Evolutionary conservation across 2,797 vertebrate genomes (phyloP).

Genomic region (Trachops cirrhosus): DNA sequence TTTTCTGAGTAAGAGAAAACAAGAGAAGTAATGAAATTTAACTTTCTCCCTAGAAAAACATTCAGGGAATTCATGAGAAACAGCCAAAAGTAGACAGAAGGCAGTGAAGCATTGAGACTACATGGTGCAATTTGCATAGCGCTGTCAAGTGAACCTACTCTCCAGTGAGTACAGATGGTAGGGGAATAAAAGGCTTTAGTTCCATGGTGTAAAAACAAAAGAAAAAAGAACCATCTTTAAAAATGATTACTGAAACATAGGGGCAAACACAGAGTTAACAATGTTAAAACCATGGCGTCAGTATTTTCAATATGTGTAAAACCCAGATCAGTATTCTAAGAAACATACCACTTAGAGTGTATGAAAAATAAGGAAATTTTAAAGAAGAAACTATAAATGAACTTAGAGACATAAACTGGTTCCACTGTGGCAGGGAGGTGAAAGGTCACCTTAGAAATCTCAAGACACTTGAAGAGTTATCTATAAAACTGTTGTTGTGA

Average conservation of each 20-base stretch:
- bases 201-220: neutral
- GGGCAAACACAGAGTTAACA: neutral
- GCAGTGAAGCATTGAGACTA: neutral
- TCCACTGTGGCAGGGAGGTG: neutral
- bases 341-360: neutral
- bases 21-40: constrained; percentile 6
- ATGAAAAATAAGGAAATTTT: neutral
- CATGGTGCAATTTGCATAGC: neutral
- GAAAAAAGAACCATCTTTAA: neutral
- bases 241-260: neutral
- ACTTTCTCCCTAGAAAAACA: neutral
- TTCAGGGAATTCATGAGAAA: neutral
- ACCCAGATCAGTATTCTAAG: neutral
- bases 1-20: neutral
- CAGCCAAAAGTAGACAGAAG: neutral
- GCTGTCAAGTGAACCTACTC: neutral
- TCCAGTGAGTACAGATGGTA: neutral
- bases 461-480: neutral
- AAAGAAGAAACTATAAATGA: neutral
- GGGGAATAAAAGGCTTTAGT: neutral
- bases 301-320: neutral
- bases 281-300: neutral
- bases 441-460: neutral
- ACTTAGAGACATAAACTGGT: neutral
- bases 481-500: neutral